These are phyloP conservation scores for Notoglanidium macrostoma DNA, from an alignment of 2,797 vertebrate genomes.

Conservation along the genomic window DNA sequence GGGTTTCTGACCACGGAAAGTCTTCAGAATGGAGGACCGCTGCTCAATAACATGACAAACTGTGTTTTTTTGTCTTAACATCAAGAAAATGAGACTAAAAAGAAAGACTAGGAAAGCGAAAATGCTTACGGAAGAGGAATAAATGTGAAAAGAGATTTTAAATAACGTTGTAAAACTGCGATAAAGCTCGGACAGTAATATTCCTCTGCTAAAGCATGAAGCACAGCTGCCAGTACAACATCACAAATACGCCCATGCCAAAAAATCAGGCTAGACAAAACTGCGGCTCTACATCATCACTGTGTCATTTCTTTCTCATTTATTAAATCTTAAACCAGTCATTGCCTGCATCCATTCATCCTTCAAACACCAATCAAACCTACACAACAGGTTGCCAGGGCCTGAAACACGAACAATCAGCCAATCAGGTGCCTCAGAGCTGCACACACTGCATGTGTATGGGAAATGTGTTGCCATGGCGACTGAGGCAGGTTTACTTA, in stretches of 20 bases:
- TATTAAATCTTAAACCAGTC: neutral
- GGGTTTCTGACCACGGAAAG: neutral
- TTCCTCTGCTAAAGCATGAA: neutral
- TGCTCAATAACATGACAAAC: too few species aligned
- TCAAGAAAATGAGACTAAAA: neutral
- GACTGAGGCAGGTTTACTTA: constrained; percentile 75
- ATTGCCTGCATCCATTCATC: neutral
- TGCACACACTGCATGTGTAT: constrained; percentile 10
- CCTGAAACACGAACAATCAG: constrained; percentile 1
- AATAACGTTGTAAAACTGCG: neutral
- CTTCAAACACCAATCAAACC: constrained; percentile 18
- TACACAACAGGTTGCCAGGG: neutral
- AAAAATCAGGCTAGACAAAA: too few species aligned
- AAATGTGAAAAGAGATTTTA: neutral
- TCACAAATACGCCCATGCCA: neutral
- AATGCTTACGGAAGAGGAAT: neutral
- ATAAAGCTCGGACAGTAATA: neutral
- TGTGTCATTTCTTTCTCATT: neutral
- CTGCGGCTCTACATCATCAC: neutral
- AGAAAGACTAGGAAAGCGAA: neutral
- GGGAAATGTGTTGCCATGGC: constrained; percentile 48
- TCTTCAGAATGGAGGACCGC: neutral
- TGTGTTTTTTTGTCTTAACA: neutral
- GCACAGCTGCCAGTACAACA: neutral
- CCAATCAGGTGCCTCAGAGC: constrained; percentile 34